These are phyloP conservation scores for Emydoidea blandingii DNA, from an alignment of 2,797 vertebrate genomes.

Conservation along the genomic window DNA sequence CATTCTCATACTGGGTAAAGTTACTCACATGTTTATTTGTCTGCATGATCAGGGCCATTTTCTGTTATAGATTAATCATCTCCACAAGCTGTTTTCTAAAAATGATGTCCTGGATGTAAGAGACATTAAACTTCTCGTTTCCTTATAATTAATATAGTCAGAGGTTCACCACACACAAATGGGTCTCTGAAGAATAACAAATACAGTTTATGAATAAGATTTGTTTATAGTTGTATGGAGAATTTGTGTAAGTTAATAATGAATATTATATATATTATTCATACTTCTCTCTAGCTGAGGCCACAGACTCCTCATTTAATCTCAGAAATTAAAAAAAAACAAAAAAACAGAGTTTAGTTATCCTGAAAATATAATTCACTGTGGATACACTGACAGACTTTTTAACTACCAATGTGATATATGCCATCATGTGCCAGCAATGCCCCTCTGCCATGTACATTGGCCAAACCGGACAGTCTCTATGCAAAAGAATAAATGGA, in stretches of 20 bases:
- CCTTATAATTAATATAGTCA: not conserved
- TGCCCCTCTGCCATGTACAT: too few relatives aligned
- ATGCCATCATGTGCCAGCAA: too few relatives aligned
- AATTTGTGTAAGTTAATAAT: not conserved
- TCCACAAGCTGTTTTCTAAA: not conserved
- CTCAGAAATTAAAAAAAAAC: not conserved
- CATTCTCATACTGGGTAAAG: not conserved
- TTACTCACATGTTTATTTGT: accelerated
- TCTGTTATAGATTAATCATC: not conserved
- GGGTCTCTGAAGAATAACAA: not conserved
- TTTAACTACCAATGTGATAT: not conserved
- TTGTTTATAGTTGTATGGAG: not conserved
- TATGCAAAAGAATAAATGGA: too few relatives aligned
- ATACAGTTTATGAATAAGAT: not conserved
- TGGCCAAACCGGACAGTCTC: too few relatives aligned
- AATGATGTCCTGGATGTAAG: not conserved
- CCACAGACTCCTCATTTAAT: not conserved
- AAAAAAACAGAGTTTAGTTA: not conserved
- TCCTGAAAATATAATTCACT: not conserved
- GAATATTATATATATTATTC: not conserved
- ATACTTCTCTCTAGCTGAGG: not conserved
- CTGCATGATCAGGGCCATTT: not conserved
- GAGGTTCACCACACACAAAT: not conserved
- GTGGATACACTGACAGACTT: not conserved
- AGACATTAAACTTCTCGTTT: not conserved